Base-by-base conservation (phyloP, 2,797 vertebrate genomes). In the Zenarchopterus dispar region DNA sequence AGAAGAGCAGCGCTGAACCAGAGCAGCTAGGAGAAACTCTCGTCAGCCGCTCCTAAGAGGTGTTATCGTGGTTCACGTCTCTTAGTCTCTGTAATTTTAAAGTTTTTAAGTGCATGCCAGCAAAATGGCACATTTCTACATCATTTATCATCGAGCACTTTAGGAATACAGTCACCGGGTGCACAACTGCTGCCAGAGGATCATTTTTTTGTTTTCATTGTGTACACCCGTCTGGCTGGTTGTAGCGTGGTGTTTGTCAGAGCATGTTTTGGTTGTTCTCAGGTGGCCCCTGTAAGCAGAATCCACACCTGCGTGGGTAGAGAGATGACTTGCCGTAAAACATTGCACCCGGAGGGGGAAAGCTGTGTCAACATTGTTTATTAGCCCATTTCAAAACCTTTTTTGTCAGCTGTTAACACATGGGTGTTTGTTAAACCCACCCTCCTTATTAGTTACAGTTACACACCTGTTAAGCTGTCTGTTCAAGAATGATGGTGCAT, bases 321-420 rank as follows among this genome's bases (percentile, higher is more conserved):
- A 67, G 58, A 63, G 46, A 23, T 70, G 57, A 56, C 62, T 54
- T 31, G 61, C 59, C 51, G 56, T 22, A 74, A 75, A 83, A 76
- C 55, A 61, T 61, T 26, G 49, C 48, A 23, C 44, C 71, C 66
- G 9, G 53, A 47, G 62, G 73, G 52, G 26, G 18, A 69, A 53
- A 75, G 70, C 56, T 78, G 72, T 70, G 67, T 78, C 72, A 79
- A 55, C 67, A 66, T 47, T 33, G 39, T 56, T 65, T 68, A 78
- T 70, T 49, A 50, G 22, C 52, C 49, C 21, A 42, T 44, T 70
- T 77, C 59, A 31, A 68, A 42, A 62, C 57, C 24, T 39, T 69
- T 77, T 81, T 80, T 73, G 57, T 76, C 77, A 83, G 77, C 78
- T 80, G 66, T 73, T 62, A 43, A 66, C 58, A 51, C 44, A 22